These are phyloP conservation scores for Callyntrura guangdongensis DNA, from an alignment of 2,888 invertebrate species.

Conservation along the genomic window DNA sequence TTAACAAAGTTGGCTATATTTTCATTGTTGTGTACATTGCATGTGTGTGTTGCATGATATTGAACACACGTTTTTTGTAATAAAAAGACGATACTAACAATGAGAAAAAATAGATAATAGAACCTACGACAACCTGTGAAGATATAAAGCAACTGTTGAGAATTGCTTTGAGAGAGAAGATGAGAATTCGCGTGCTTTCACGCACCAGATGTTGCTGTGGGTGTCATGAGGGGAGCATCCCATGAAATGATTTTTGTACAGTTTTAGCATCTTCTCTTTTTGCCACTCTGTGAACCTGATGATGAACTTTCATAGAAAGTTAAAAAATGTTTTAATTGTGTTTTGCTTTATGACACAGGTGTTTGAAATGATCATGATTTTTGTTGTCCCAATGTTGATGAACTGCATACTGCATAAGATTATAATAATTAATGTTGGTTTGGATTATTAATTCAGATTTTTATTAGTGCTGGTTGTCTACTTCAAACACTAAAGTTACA, in stretches of 20 bases:
- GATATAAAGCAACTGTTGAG: background rate
- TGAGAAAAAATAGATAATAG: background rate
- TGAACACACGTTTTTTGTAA: background rate
- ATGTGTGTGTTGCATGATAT: background rate
- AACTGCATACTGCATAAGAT: too few relatives aligned
- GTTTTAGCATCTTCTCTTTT: background rate
- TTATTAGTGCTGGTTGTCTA: too few relatives aligned
- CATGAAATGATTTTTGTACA: background rate
- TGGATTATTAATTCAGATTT: too few relatives aligned
- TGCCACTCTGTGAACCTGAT: background rate
- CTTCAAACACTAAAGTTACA: too few relatives aligned
- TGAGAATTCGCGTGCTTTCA: slow-evolving; percentile 54
- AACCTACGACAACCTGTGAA: background rate
- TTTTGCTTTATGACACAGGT: too few relatives aligned
- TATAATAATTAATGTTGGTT: too few relatives aligned
- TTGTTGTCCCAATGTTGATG: too few relatives aligned
- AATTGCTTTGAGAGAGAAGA: background rate
- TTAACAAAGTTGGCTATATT: too few relatives aligned
- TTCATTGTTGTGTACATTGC: too few relatives aligned
- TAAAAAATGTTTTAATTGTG: background rate
- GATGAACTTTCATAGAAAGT: slow-evolving; percentile 6
- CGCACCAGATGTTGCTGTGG: slow-evolving; percentile 17
- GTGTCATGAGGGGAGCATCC: background rate
- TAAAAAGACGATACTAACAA: too few relatives aligned
- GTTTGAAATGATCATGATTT: too few relatives aligned